These are phyloP conservation scores for Chroicocephalus ridibundus DNA, from an alignment of 2,113 vertebrate genomes.

Conservation along the genomic window DNA sequence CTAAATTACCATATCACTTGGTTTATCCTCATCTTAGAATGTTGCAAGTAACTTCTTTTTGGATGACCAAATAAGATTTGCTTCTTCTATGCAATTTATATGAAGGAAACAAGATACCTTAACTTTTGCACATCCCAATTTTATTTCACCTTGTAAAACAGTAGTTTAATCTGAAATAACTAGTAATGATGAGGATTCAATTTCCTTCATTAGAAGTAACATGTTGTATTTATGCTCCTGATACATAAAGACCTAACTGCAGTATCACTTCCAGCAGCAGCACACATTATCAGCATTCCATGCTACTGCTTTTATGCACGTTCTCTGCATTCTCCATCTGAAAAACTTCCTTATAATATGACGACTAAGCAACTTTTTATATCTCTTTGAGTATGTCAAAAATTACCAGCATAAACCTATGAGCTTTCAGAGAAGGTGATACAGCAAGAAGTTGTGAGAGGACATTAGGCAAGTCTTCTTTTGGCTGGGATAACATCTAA, in stretches of 20 bases:
- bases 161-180: background rate
- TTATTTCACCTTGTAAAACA: background rate
- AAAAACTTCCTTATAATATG: background rate
- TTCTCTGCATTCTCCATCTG: background rate
- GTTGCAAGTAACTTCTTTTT: background rate
- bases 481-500: background rate
- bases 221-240: background rate
- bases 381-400: background rate
- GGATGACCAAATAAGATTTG: background rate
- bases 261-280: background rate
- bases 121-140: background rate
- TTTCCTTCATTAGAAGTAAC: background rate
- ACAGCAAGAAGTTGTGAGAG: background rate
- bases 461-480: background rate
- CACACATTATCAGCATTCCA: background rate
- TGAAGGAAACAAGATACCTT: background rate
- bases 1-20: background rate
- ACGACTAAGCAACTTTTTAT: background rate
- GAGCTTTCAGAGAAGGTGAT: background rate
- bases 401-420: background rate
- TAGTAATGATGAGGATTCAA: background rate
- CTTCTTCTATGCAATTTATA: background rate
- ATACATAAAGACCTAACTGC: background rate
- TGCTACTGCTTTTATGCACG: background rate
- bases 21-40: background rate